Base-by-base conservation (phyloP, 2,113 vertebrate genomes). In the Stegastes partitus region DNA sequence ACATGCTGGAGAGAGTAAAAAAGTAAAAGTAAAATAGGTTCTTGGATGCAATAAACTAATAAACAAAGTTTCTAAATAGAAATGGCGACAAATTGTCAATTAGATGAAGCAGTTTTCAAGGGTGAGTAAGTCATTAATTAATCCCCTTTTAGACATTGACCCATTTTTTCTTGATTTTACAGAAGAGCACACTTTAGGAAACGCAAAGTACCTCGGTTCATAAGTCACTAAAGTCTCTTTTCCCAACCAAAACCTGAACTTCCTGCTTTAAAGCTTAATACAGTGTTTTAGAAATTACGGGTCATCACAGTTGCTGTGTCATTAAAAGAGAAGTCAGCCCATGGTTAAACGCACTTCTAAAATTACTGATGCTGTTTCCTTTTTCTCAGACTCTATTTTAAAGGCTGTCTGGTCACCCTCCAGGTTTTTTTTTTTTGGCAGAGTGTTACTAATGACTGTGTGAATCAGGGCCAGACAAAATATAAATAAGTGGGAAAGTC, bases 401-500 rank as follows among this genome's bases (percentile, higher is more conserved):
- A 56, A 23, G 47, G 12, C 28, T 45, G 44, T 22, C 58, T 69
- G 47, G 50, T 34, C 23, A 31, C 3, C 10, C 11, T 68, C 10
- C 53, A 21, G 1, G 4, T 5, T 5, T 56, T 73, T 10, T 16
- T 61, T 21, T 25, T 28, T 10, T 4, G 1, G 19, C 16, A 28
- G 18, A 10, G 15, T 55, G 14, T 54, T 2, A 14, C 12, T 26
- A 3, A 21, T 22, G 28, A 50, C 21, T 7, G 28, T 57, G 72
- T 77, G 80, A 83, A 73, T 73, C 63, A 21, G 50, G 50, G 5
- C 37, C 72, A 61, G 72, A 59, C 50, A 18, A 3, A 21, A 21
- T 65, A 22, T 57, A 1, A 79, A 75, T 51, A 68, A 44, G 0
- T 21, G 6, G 67, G 22, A 53, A 21, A 58, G 47, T 45, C 7